phyloP scores from a whole-genome alignment of 1,140 invertebrate genomes.

The Ganaspis sp. region DNA sequence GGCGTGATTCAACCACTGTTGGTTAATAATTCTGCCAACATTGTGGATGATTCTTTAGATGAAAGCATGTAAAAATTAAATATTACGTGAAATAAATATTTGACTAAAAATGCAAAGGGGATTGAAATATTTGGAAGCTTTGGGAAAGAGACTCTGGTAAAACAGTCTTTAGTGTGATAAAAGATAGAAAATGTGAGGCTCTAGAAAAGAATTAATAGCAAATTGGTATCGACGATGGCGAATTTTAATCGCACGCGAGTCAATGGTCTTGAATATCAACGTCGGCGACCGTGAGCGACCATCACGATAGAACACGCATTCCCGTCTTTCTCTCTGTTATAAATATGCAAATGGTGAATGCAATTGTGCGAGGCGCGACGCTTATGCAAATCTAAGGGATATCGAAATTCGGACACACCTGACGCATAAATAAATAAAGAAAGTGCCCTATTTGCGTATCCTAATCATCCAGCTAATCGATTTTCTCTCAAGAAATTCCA shows the following conservation, averaged over 20 bases:
- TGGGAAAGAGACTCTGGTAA: neutral
- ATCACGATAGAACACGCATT: conserved; percentile 15
- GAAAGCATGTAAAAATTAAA: too few species aligned
- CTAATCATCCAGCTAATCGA: neutral
- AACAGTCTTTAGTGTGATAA: neutral
- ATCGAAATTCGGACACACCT: conserved; percentile 51
- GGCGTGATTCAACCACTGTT: too few species aligned
- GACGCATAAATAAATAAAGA: conserved; percentile 39
- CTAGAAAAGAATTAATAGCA: neutral
- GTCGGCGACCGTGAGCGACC: conserved; percentile 24
- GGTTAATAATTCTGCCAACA: too few species aligned
- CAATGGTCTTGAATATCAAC: conserved; percentile 26
- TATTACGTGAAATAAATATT: too few species aligned
- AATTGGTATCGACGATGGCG: neutral
- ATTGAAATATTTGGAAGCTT: too few species aligned
- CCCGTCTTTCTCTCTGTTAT: conserved; percentile 20
- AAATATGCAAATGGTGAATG: conserved; percentile 43
- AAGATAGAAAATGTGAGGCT: neutral
- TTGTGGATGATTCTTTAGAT: too few species aligned
- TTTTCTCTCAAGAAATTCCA: neutral
- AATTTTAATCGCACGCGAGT: conserved; percentile 17
- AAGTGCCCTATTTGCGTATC: neutral
- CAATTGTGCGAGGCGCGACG: conserved; percentile 38
- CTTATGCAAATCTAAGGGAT: conserved; percentile 62
- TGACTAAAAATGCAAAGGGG: too few species aligned